These are phyloP conservation scores for Apodemia mormo DNA, from an alignment of 2,888 invertebrate genomes.

Conservation along the genomic window DNA sequence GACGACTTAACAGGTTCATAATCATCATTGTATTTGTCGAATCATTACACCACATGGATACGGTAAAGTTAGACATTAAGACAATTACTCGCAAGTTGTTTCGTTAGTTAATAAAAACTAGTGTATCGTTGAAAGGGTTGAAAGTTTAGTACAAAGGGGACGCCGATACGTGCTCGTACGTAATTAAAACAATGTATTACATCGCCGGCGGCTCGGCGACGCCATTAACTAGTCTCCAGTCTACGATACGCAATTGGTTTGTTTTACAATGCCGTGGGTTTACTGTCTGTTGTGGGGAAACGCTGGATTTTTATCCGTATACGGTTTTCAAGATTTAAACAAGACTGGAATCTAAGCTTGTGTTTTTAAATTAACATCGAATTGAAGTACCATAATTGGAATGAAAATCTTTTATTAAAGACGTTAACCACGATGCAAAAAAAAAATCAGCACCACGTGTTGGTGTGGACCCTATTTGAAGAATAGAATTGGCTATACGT, in stretches of 20 bases:
- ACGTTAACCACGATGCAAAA: too few species aligned
- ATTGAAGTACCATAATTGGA: not conserved
- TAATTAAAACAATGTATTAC: constrained; percentile 31
- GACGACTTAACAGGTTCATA: too few species aligned
- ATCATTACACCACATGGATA: too few species aligned
- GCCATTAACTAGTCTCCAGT: constrained; percentile 24
- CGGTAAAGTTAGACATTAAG: too few species aligned
- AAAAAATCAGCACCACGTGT: too few species aligned
- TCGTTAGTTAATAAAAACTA: constrained; percentile 28
- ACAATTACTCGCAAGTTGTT: too few species aligned
- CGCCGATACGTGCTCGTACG: constrained; percentile 23
- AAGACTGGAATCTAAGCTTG: not conserved
- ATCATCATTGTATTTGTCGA: too few species aligned
- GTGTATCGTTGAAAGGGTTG: constrained; percentile 4
- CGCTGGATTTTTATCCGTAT: not conserved
- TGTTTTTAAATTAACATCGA: too few species aligned
- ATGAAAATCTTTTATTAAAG: not conserved
- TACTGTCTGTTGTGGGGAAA: constrained; percentile 13
- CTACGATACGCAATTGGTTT: constrained; percentile 23
- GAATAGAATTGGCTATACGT: too few species aligned
- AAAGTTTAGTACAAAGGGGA: not conserved
- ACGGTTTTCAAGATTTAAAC: not conserved
- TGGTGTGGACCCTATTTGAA: too few species aligned
- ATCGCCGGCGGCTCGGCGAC: constrained; percentile 28
- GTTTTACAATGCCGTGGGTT: constrained; percentile 10